Evolutionary conservation across 2,888 invertebrate species (phyloP).

Genomic region (Drosophila mulleri): DNA sequence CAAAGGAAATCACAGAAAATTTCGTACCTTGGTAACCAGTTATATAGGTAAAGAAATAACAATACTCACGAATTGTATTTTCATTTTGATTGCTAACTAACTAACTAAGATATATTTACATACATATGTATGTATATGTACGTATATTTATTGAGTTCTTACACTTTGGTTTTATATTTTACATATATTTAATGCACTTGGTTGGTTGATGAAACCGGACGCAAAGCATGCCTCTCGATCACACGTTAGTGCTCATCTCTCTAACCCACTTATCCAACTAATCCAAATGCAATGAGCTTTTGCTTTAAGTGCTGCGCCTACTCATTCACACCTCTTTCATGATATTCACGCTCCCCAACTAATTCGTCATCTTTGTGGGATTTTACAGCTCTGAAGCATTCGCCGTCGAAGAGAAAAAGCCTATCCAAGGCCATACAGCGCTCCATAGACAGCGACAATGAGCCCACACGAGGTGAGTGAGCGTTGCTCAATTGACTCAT

Average conservation of each 20-base stretch:
- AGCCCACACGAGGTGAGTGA: slow-evolving; percentile 86
- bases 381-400: slow-evolving; percentile 95
- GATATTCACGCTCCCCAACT: background rate
- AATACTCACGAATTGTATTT: slow-evolving; percentile 18
- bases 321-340: background rate
- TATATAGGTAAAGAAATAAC: slow-evolving; percentile 94
- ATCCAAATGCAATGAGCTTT: slow-evolving; percentile 45
- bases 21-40: slow-evolving; percentile 99
- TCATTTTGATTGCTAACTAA: slow-evolving; percentile 7
- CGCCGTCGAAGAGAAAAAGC: slow-evolving; percentile 97
- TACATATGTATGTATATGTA: slow-evolving; percentile 3
- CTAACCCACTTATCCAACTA: slow-evolving; percentile 32
- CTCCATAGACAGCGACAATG: slow-evolving; percentile 89
- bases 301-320: slow-evolving; percentile 46
- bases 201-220: slow-evolving; percentile 57
- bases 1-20: slow-evolving; percentile 99
- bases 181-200: slow-evolving; percentile 37
- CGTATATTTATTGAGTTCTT: slow-evolving; percentile 18
- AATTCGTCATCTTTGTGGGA: slow-evolving; percentile 10
- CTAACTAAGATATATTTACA: slow-evolving; percentile 2
- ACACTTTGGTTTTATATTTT: slow-evolving; percentile 18
- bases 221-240: slow-evolving; percentile 72
- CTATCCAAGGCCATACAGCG: slow-evolving; percentile 90
- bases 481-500: too few species aligned
- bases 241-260: slow-evolving; percentile 65